Percentiles rank a stretch among this genome's conserved stretches.
Evolutionary conservation across 2,797 vertebrate genomes (phyloP).

Genomic region (Urocyon cinereoargenteus): DNA sequence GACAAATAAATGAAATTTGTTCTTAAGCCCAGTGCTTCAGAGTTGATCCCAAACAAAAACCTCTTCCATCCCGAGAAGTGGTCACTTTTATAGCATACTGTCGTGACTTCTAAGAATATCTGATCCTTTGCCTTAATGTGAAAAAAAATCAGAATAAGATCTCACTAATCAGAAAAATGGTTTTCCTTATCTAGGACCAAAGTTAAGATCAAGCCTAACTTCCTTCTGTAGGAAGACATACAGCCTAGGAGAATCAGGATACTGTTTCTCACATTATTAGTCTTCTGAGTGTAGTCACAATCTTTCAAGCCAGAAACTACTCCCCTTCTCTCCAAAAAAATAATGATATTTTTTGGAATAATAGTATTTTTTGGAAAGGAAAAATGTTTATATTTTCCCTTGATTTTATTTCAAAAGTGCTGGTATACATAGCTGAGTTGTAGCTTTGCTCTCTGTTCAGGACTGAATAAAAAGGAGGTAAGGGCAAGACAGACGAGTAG

Average conservation of each 20-base stretch:
- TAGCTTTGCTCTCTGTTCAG: background rate
- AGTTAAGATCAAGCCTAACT: constrained; percentile 16
- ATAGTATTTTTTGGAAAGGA: constrained; percentile 19
- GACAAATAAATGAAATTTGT: background rate
- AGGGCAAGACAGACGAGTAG: background rate
- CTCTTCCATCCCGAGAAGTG: background rate
- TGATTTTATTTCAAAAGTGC: constrained; percentile 28
- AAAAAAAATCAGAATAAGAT: background rate
- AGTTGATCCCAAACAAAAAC: background rate
- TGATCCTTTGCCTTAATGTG: constrained; percentile 1
- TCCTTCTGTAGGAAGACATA: background rate
- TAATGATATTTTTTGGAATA: background rate
- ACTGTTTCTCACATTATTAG: background rate
- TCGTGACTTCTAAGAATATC: background rate
- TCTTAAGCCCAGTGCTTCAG: background rate
- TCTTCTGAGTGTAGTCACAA: background rate
- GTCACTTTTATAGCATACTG: background rate
- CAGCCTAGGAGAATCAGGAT: background rate
- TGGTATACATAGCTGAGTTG: background rate
- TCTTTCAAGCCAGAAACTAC: constrained; percentile 30
- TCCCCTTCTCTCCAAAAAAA: background rate
- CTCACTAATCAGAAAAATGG: constrained; percentile 27
- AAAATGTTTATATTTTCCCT: constrained; percentile 17
- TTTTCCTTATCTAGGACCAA: constrained; percentile 30
- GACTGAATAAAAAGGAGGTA: background rate